These are phyloP conservation scores for Clivina fossor DNA, from an alignment of 2,888 invertebrate genomes.

Conservation along the genomic window DNA sequence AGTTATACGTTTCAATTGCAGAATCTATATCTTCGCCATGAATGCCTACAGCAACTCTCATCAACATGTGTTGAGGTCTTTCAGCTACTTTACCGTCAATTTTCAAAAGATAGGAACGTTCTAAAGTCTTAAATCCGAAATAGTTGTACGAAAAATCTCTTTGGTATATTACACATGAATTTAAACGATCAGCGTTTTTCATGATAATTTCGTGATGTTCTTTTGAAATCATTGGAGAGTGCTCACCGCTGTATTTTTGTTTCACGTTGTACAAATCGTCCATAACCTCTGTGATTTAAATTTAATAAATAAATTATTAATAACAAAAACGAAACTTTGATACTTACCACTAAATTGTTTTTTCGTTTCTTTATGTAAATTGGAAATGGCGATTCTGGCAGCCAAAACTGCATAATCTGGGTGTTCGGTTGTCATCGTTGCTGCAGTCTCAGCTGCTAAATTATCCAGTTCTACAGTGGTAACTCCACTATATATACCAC, in stretches of 20 bases:
- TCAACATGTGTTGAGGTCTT: conserved; percentile 97
- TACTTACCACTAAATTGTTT: conserved; percentile 83
- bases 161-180: conserved; percentile 95
- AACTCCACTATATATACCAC: conserved; percentile 93
- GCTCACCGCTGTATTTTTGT: conserved; percentile 71
- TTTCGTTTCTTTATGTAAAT: conserved; percentile 97
- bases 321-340: conserved; percentile 3
- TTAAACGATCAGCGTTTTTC: conserved; percentile 83
- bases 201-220: conserved; percentile 78
- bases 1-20: conserved; percentile 94
- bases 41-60: conserved; percentile 96
- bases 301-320: conserved; percentile 22
- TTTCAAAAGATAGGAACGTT: conserved; percentile 91
- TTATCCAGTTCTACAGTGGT: conserved; percentile 97
- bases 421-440: conserved; percentile 95
- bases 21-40: conserved; percentile 91
- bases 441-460: conserved; percentile 97
- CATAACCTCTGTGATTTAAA: conserved; percentile 78
- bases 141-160: conserved; percentile 96
- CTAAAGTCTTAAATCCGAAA: conserved; percentile 99
- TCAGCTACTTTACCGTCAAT: conserved; percentile 91
- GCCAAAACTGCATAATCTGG: conserved; percentile 93
- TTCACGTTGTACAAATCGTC: conserved; percentile 77
- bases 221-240: conserved; percentile 84
- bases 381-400: conserved; percentile 92